These are phyloP conservation scores for Mixornis gularis DNA, from an alignment of 2,113 vertebrate species.

Conservation along the genomic window DNA sequence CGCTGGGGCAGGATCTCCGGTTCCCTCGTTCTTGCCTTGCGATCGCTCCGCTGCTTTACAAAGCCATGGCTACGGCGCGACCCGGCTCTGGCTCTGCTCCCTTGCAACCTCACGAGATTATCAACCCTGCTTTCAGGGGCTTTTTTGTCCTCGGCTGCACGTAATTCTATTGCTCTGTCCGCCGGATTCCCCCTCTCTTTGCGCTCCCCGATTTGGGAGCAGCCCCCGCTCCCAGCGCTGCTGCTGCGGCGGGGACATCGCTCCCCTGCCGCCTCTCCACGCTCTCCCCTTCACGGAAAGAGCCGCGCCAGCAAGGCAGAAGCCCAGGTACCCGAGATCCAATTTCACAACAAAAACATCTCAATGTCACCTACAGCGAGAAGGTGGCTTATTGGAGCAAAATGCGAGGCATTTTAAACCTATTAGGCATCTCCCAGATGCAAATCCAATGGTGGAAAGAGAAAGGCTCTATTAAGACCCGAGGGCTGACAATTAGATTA, in stretches of 20 bases:
- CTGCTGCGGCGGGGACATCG: not conserved
- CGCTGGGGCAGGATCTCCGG: not conserved
- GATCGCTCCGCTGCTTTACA: not conserved
- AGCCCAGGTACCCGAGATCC: constrained; percentile 4
- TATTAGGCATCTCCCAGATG: constrained; percentile 82
- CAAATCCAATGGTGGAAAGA: constrained; percentile 82
- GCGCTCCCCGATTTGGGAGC: not conserved
- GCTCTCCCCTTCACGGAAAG: not conserved
- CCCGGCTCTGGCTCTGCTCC: not conserved
- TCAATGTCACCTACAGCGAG: constrained; percentile 80
- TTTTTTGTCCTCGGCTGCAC: not conserved
- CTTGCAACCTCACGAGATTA: not conserved
- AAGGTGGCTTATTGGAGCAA: constrained; percentile 52
- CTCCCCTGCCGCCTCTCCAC: not conserved
- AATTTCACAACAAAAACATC: constrained; percentile 38
- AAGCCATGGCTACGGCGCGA: not conserved
- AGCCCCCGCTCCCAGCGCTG: not conserved
- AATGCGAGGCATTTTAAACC: constrained; percentile 76
- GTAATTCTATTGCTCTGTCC: not conserved
- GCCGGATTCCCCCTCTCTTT: not conserved
- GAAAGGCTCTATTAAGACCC: constrained; percentile 77
- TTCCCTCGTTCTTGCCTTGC: accelerated
- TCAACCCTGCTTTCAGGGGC: not conserved
- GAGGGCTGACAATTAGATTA: constrained; percentile 85
- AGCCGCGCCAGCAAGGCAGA: not conserved